Percentiles rank a stretch among this genome's conserved stretches.
Conservation (phyloP, 2,888 invertebrate genomes). For the Cheilosia urbana region DNA sequence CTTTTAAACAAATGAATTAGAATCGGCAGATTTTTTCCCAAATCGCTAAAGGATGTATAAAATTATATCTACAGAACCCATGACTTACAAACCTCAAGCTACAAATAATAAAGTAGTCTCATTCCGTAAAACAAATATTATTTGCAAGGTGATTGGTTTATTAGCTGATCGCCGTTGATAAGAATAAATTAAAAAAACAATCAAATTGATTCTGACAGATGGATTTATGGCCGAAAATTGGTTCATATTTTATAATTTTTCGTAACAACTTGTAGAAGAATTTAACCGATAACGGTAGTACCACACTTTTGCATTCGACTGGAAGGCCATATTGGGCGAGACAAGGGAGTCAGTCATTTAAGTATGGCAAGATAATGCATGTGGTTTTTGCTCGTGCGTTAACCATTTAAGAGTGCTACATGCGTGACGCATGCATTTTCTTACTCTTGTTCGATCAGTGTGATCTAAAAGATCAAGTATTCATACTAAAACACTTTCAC, state of each 20-base stretch:
- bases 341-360: conserved; percentile 20
- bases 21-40: too few species aligned
- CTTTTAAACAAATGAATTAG: too few species aligned
- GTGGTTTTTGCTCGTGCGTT: too few species aligned
- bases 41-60: too few species aligned
- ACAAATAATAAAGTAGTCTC: neutral
- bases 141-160: conserved; percentile 23
- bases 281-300: conserved; percentile 2
- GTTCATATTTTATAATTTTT: neutral
- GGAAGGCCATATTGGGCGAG: conserved; percentile 4
- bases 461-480: too few species aligned
- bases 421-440: neutral
- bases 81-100: neutral
- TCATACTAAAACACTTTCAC: too few species aligned
- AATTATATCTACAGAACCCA: too few species aligned
- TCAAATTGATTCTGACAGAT: conserved; percentile 11
- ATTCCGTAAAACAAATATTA: conserved; percentile 10
- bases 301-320: conserved; percentile 18
- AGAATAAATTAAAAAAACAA: neutral
- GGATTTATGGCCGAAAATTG: conserved; percentile 5
- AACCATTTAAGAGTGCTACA: neutral
- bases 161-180: conserved; percentile 20
- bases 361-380: conserved; percentile 18
- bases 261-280: neutral
- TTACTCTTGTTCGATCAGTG: too few species aligned